Evolutionary conservation across 2,113 vertebrate species (phyloP).

Genomic region (Labeo catla): DNA sequence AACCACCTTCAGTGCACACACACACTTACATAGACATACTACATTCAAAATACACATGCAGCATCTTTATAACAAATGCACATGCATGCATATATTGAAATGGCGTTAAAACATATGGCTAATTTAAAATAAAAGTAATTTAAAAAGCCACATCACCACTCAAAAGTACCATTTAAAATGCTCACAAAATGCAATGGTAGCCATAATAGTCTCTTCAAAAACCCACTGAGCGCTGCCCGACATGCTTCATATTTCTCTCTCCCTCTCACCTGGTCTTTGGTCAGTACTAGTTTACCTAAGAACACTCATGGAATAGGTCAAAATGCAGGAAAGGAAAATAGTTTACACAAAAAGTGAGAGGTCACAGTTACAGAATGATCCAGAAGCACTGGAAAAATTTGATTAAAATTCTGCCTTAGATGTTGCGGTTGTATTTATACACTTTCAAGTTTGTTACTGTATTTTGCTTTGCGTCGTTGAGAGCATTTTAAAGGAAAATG

Average conservation of each 20-base stretch:
- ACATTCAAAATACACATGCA: not conserved
- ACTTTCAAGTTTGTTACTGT: not conserved
- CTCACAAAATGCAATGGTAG: not conserved
- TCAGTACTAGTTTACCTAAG: slow-evolving; percentile 4
- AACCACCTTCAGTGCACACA: not conserved
- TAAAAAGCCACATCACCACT: not conserved
- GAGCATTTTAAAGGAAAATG: not conserved
- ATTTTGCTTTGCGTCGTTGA: not conserved
- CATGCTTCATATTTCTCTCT: not conserved
- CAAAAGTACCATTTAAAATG: not conserved
- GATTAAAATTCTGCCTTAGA: not conserved
- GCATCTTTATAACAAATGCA: not conserved
- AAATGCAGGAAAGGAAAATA: not conserved
- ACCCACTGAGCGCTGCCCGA: not conserved
- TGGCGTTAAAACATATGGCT: not conserved
- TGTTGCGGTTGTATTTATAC: not conserved
- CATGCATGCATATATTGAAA: not conserved
- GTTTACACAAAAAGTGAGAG: not conserved
- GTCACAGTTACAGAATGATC: not conserved
- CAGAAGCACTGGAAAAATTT: not conserved
- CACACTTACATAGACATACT: not conserved
- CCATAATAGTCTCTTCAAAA: not conserved
- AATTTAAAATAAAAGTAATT: not conserved
- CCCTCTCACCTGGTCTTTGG: not conserved
- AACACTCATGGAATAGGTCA: not conserved